These are phyloP conservation scores for Sturnira hondurensis DNA, from an alignment of 2,113 vertebrate species.

Conservation along the genomic window DNA sequence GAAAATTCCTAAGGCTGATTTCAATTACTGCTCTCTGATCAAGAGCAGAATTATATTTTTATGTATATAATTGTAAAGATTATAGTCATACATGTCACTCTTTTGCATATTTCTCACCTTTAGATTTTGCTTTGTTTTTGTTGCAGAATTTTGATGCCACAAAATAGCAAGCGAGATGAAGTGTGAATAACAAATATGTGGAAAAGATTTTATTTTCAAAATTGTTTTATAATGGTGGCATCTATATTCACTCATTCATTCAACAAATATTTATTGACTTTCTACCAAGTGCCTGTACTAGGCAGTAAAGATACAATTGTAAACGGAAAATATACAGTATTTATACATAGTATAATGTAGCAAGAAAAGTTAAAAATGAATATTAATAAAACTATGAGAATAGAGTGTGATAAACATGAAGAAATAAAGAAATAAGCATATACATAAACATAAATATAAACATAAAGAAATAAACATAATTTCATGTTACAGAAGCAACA, in stretches of 20 bases:
- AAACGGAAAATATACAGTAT: neutral
- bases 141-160: conserved; percentile 20
- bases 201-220: neutral
- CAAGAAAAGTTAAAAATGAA: neutral
- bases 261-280: neutral
- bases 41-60: conserved; percentile 18
- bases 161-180: conserved; percentile 18
- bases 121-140: neutral
- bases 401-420: neutral
- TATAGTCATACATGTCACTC: neutral
- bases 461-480: neutral
- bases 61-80: neutral
- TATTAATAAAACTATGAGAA: neutral
- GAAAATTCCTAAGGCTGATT: neutral
- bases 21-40: neutral
- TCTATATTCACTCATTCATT: neutral
- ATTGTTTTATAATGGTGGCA: neutral
- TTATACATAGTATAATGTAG: neutral
- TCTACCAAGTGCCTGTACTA: neutral
- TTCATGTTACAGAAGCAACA: neutral
- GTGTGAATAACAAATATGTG: neutral
- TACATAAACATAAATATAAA: neutral
- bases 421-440: neutral
- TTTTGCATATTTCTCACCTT: neutral
- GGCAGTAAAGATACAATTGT: neutral